Base-by-base conservation (phyloP, 2,888 invertebrate genomes). In the Rotaria sp. region DNA sequence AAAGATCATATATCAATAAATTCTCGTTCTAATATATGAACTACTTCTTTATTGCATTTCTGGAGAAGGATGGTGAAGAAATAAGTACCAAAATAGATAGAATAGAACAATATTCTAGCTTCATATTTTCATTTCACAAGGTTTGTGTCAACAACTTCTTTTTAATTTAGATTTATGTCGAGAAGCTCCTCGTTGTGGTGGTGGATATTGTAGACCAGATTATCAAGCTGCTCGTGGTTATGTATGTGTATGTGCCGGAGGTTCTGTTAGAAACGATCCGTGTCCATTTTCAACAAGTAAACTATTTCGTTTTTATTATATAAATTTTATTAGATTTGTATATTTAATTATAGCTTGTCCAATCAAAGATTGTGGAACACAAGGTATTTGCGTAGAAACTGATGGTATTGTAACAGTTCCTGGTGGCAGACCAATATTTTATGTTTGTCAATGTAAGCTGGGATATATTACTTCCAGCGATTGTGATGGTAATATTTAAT, bases 341-440 rank as follows among this genome's bases (percentile, higher is more conserved):
- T 74, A 0, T 21, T 26, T 26, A 45, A n/a, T 75, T 41, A 18
- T 21, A 80, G 80, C 10, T n/a, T 80, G 80, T 45, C 41, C 45
- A 80, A 80, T 80, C 24, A 80, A 80, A 41, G 45, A 41, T 45
- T 80, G 80, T 45, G 80, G 80, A 45, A 15, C 24, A 13, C 13
- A 41, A 41, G 80, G 80, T 80, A 26, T 80, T 45, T 80, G 80
- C n/a, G 80, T 80, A 26, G 80, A 80, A 80, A 80, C 80, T 15
- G 45, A 80, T 45, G 80, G 80, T 45, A 45, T 80, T 45, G n/a
- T 45, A 24, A 11, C n/a, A 45, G 21, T n/a, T 21, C 41, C 41
- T 26, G 24, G 41, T n/a, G 21, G 5, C 7, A 80, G n/a, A n/a
- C 80, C 80, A 13, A 45, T 80, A 26, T 45, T 45, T 45, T 80